Conservation (phyloP, 2,888 invertebrate species). For the Lasioglossum figueresi region DNA sequence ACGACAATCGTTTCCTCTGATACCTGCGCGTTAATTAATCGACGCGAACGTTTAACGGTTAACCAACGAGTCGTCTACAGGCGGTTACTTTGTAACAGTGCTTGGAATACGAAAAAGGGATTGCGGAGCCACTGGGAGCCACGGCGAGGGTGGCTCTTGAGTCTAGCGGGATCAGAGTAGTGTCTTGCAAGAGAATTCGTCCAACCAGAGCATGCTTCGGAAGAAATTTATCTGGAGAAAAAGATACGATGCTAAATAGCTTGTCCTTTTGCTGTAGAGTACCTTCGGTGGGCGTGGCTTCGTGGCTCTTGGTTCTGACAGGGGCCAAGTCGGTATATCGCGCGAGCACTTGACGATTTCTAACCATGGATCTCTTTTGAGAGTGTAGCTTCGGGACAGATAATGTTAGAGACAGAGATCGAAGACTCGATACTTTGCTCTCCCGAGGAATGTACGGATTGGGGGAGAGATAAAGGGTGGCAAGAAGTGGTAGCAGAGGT, state of each 20-base stretch:
- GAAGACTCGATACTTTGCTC: too few relatives aligned
- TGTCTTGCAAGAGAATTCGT: not conserved
- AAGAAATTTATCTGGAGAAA: not conserved
- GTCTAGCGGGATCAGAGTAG: not conserved
- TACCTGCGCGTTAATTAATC: conserved; percentile 16
- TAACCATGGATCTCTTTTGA: not conserved
- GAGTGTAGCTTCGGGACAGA: not conserved
- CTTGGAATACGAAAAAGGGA: not conserved
- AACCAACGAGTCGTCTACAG: not conserved
- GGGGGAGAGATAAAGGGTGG: too few relatives aligned
- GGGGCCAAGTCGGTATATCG: not conserved
- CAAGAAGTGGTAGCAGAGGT: too few relatives aligned
- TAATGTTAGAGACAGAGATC: not conserved
- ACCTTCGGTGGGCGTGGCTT: not conserved
- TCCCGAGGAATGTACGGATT: too few relatives aligned
- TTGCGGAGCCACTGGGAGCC: not conserved
- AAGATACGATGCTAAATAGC: not conserved
- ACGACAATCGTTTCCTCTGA: not conserved
- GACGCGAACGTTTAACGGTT: not conserved
- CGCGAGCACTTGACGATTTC: not conserved
- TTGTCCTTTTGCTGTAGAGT: not conserved
- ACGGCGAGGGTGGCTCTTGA: not conserved
- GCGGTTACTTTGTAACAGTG: not conserved
- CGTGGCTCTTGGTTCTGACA: not conserved
- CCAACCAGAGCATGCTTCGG: not conserved